Evolutionary conservation across 2,113 vertebrate genomes (phyloP).

Genomic region (Atractosteus spatula): DNA sequence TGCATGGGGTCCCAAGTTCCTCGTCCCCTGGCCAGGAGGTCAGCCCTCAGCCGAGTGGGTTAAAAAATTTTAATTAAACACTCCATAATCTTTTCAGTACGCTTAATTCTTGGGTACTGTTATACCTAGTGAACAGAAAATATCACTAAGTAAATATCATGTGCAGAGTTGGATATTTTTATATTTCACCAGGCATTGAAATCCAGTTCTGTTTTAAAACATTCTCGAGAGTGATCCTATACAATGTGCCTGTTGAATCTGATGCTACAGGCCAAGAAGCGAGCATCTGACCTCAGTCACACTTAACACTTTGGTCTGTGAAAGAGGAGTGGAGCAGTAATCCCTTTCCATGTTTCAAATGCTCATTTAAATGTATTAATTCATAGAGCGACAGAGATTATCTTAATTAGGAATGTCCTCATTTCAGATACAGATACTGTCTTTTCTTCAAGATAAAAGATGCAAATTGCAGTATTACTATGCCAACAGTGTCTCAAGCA

Average conservation of each 20-base stretch:
- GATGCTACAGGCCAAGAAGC: too few relatives aligned
- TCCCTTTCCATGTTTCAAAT: background rate
- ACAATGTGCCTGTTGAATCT: too few relatives aligned
- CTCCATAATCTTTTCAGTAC: too few relatives aligned
- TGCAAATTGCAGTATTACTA: constrained; percentile 17
- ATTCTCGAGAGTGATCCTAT: background rate
- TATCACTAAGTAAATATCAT: background rate
- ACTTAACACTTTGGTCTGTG: too few relatives aligned
- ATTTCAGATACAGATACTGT: constrained; percentile 19
- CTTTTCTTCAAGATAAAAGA: constrained; percentile 18
- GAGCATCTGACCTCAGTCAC: too few relatives aligned
- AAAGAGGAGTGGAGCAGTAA: background rate
- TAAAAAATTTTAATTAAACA: too few relatives aligned
- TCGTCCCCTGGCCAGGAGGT: too few relatives aligned
- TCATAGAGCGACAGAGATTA: constrained; percentile 14
- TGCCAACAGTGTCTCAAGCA: constrained; percentile 23
- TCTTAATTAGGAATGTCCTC: constrained; percentile 20
- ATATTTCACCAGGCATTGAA: background rate
- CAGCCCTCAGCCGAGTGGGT: too few relatives aligned
- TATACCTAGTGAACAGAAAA: too few relatives aligned
- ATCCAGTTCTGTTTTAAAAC: constrained; percentile 7
- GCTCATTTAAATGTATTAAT: constrained; percentile 8
- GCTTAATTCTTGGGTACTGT: too few relatives aligned
- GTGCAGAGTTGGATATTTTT: background rate
- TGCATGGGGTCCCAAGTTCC: too few relatives aligned